Evolutionary conservation across 2,888 invertebrate species (phyloP).

Genomic region (Rambutsinella grinnellia): DNA sequence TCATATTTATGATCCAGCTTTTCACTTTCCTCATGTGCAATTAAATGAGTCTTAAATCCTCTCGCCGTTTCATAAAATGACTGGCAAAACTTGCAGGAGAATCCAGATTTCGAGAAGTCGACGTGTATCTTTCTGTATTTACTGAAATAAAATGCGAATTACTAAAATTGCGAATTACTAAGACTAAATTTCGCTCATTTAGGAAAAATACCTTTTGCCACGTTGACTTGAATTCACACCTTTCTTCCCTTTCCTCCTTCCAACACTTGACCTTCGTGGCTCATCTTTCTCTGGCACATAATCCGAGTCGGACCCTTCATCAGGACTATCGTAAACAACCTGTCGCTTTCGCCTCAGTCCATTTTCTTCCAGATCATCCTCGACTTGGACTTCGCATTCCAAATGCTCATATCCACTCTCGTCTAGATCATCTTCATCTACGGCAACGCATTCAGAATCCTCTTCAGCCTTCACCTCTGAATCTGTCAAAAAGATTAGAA

Average conservation of each 20-base stretch:
- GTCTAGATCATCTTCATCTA: too few relatives aligned
- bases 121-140: not conserved
- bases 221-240: not conserved
- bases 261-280: too few relatives aligned
- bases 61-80: not conserved
- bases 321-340: too few relatives aligned
- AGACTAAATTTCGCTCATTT: not conserved
- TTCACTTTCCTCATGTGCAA: constrained; percentile 8
- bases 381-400: too few relatives aligned
- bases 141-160: not conserved
- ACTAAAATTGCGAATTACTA: not conserved
- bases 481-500: too few relatives aligned
- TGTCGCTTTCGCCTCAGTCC: too few relatives aligned
- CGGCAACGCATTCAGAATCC: too few relatives aligned
- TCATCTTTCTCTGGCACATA: not conserved
- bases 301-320: too few relatives aligned
- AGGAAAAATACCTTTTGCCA: not conserved
- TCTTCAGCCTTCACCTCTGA: too few relatives aligned
- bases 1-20: constrained; percentile 21
- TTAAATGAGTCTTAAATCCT: constrained; percentile 3
- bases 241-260: not conserved
- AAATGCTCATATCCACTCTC: too few relatives aligned
- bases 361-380: too few relatives aligned
- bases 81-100: not conserved
- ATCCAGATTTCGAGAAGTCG: not conserved